Percentiles rank a stretch among this genome's conserved stretches.
phyloP scores from a whole-genome alignment of 2,888 invertebrate species.

The Dugesia japonica region DNA sequence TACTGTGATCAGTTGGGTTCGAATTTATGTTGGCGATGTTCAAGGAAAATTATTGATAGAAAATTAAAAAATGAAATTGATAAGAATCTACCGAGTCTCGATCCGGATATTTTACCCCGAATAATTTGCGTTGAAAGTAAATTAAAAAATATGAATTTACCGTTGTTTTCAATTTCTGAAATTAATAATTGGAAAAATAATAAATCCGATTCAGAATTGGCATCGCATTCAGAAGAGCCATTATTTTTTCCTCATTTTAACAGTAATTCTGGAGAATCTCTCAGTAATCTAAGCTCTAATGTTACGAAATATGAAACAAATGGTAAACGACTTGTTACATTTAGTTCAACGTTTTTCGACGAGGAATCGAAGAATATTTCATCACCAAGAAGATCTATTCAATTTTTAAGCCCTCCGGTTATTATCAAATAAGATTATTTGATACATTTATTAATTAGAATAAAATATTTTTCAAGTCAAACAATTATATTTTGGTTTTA shows the following conservation, averaged over 20 bases:
- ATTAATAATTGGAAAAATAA: background rate
- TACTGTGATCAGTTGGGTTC: slow-evolving; percentile 9
- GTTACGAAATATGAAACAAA: background rate
- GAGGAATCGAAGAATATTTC: background rate
- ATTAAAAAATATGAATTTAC: background rate
- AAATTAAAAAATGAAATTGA: background rate
- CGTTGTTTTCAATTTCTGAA: background rate
- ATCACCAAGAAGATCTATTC: background rate
- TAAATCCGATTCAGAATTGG: background rate
- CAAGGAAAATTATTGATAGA: background rate
- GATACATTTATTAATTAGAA: too few species aligned
- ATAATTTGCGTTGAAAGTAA: background rate
- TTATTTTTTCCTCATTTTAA: background rate
- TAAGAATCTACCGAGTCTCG: background rate
- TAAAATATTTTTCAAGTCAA: too few species aligned
- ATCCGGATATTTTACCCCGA: background rate
- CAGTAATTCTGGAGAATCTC: background rate
- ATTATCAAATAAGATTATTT: background rate
- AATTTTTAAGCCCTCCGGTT: background rate
- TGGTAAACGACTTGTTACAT: background rate
- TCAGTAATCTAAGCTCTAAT: background rate
- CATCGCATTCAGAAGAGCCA: background rate
- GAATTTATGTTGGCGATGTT: background rate
- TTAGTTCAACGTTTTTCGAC: background rate
- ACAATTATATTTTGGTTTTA: too few species aligned